A percentile compares a stretch with the other conserved stretches of the same genome.
These are phyloP conservation scores for Stramonita haemastoma DNA, from an alignment of 2,888 invertebrate genomes.

Conservation along the genomic window DNA sequence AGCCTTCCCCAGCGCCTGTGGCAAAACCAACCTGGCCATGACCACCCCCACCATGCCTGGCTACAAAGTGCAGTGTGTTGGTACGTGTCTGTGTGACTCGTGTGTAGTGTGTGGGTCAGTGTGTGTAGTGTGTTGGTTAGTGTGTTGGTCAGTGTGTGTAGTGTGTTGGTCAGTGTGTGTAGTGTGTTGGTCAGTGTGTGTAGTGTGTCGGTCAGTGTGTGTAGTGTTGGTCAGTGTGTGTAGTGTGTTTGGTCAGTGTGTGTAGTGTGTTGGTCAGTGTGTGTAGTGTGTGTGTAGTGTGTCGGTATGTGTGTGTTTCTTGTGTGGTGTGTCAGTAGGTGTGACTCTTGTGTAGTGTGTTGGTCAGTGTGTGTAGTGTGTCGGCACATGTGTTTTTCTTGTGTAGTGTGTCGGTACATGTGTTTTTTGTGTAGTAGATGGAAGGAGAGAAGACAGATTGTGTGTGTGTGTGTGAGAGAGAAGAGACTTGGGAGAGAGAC, in stretches of 20 bases:
- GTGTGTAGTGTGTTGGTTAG: background rate
- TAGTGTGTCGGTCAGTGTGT: background rate
- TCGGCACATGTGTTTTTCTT: too few species aligned
- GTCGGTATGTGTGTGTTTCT: too few species aligned
- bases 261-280: too few species aligned
- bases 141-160: background rate
- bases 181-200: background rate
- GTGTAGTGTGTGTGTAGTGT: too few species aligned
- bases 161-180: background rate
- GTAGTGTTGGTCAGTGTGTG: too few species aligned
- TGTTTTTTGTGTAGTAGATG: background rate
- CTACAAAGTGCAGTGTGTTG: slow-evolving; percentile 81
- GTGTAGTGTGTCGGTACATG: too few species aligned
- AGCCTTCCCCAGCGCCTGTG: slow-evolving; percentile 99
- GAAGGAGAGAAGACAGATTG: too few species aligned
- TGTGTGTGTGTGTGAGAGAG: background rate
- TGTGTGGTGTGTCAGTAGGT: too few species aligned
- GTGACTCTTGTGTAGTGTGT: too few species aligned
- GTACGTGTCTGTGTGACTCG: slow-evolving; percentile 77
- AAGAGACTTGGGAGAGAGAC: too few species aligned
- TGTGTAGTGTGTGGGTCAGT: background rate
- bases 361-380: too few species aligned
- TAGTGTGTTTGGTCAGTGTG: too few species aligned
- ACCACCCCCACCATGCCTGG: slow-evolving; percentile 94
- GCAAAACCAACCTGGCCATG: slow-evolving; percentile 99